phyloP scores from a whole-genome alignment of 1,140 invertebrate species.

The Drosophila paulistorum region DNA sequence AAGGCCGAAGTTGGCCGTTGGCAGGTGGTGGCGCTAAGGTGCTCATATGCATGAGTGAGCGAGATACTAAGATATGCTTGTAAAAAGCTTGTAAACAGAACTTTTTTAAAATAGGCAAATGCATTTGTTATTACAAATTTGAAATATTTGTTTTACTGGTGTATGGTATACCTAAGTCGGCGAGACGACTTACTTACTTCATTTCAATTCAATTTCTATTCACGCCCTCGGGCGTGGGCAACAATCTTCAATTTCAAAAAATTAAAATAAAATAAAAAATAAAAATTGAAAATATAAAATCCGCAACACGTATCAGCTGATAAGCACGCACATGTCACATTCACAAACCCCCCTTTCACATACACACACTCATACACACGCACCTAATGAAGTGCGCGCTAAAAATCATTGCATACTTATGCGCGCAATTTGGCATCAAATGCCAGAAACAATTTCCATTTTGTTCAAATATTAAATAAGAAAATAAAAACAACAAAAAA shows the following conservation, averaged over 20 bases:
- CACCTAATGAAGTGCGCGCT: conserved; percentile 17
- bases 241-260: background rate
- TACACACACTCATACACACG: background rate
- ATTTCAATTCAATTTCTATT: conserved; percentile 16
- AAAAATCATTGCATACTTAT: conserved; percentile 25
- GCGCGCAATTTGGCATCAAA: conserved; percentile 20
- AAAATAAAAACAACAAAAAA: background rate
- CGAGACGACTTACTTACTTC: too few species aligned
- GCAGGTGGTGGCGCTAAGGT: too few species aligned
- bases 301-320: conserved; percentile 16
- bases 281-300: conserved; percentile 11
- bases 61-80: too few species aligned
- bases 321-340: conserved; percentile 21
- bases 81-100: too few species aligned
- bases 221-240: background rate
- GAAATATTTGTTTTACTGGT: too few species aligned
- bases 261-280: conserved; percentile 10
- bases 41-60: too few species aligned
- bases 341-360: background rate
- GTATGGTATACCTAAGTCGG: too few species aligned
- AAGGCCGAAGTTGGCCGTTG: too few species aligned
- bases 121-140: too few species aligned
- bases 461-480: conserved; percentile 19
- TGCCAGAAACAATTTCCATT: conserved; percentile 12
- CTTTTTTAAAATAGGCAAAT: too few species aligned